Evolutionary conservation across 2,888 invertebrate genomes (phyloP), one percentile per base, ranked within the genome.

Genomic region (Ochlodes sylvanus): DNA sequence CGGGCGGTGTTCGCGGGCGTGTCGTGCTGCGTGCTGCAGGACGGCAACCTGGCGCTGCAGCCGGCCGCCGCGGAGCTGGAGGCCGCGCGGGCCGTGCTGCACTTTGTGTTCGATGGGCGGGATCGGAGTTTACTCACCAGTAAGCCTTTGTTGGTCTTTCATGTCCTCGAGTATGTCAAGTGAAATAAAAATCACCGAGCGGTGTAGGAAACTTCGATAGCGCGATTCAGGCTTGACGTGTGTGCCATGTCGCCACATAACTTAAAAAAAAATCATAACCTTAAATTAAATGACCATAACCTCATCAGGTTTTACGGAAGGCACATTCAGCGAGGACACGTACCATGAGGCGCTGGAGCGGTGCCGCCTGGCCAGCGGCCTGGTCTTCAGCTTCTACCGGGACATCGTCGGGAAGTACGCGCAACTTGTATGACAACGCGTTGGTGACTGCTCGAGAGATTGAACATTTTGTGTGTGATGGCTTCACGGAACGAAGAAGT

Each of bases 1-100:
- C 96, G 96, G 73, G 96, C 95, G 81, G 94, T 97, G 41, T 95
- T 98, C 79, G 98, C 97, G 7, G 97, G 97, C 0, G 95, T 98
- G 0, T 94, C 95, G 64, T 97, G 97, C 82, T 95, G 95, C 65
- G 92, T 98, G 7, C 94, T 95, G 71, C 92, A 92, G 10, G 83
- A 94, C 9, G 95, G 94, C 3, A 88, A 95, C 70, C 81, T 97
- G 0, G 79, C 95, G 54, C 76, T 97, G 15, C 96, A 97, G 86
- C 97, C 97, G 3, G 87, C 83, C 76, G 82, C 81, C 80, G 92
- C 81, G 76, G 83, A 91, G 64, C 86, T 94, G 12, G 91, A 94
- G 75, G 86, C 88, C 6, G 94, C 95, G 0, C 88, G 90, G 62
- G 96, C 97, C 0, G 89, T 92, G 62, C 95, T 97, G 81, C 96